These are phyloP conservation scores for Folsomia candida DNA, from an alignment of 2,888 invertebrate species.

Conservation along the genomic window DNA sequence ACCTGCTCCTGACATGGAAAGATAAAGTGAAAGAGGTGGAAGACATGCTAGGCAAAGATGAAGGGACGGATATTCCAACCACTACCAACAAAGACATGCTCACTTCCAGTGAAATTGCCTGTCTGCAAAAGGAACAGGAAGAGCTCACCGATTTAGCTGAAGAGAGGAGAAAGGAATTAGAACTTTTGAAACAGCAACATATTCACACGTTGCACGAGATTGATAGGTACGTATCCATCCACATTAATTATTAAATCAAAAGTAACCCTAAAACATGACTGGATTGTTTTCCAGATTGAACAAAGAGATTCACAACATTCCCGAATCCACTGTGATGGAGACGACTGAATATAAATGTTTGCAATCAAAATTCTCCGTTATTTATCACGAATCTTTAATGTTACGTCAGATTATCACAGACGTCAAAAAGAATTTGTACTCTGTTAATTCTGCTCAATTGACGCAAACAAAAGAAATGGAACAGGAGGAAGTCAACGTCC, in stretches of 20 bases:
- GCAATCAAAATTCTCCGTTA: slow-evolving; percentile 96
- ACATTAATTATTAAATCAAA: neutral
- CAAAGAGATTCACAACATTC: slow-evolving; percentile 93
- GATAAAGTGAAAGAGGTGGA: neutral
- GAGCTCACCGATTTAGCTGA: slow-evolving; percentile 87
- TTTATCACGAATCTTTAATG: slow-evolving; percentile 96
- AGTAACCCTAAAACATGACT: neutral
- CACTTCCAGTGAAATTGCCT: slow-evolving; percentile 65
- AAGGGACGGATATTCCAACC: neutral
- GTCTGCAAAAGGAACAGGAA: slow-evolving; percentile 84
- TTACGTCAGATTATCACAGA: slow-evolving; percentile 92
- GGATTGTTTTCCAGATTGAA: slow-evolving; percentile 60
- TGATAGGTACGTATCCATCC: slow-evolving; percentile 82
- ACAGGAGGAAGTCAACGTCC: slow-evolving; percentile 90
- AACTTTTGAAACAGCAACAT: slow-evolving; percentile 76
- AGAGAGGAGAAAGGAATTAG: slow-evolving; percentile 87
- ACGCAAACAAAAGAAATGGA: slow-evolving; percentile 98
- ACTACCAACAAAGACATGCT: slow-evolving; percentile 1
- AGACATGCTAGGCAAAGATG: neutral
- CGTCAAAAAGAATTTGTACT: slow-evolving; percentile 78
- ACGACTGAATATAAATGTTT: slow-evolving; percentile 97
- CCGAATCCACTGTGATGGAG: slow-evolving; percentile 92
- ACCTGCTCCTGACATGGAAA: neutral
- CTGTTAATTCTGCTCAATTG: slow-evolving; percentile 87
- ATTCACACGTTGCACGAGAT: slow-evolving; percentile 84